Conservation (phyloP, 2,797 vertebrate genomes). For the Chaenodraco wilsoni region DNA sequence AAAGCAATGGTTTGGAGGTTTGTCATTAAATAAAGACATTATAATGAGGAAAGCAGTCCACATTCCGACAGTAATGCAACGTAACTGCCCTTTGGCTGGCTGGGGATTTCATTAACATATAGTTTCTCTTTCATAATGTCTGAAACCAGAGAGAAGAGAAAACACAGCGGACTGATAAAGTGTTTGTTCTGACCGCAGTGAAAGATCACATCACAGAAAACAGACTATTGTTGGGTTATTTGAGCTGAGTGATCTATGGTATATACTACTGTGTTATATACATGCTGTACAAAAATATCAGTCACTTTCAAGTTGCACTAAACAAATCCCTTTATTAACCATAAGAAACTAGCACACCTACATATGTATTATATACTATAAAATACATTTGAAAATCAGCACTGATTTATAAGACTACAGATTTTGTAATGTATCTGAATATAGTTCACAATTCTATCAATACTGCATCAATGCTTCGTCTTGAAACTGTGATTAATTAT, state of each 20-base stretch:
- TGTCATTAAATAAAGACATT: conserved; percentile 38
- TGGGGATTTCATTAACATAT: conserved; percentile 29
- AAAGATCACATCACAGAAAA: not conserved
- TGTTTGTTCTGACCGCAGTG: not conserved
- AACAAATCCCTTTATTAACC: not conserved
- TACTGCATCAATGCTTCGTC: too few species aligned
- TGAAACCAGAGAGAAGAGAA: not conserved
- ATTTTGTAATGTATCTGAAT: too few species aligned
- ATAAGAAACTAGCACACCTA: too few species aligned
- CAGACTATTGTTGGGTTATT: not conserved
- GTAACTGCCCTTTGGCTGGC: conserved; percentile 1
- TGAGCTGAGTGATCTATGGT: not conserved
- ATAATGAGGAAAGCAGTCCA: conserved; percentile 34
- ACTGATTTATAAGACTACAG: too few species aligned
- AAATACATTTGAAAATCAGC: too few species aligned
- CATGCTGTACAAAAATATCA: not conserved
- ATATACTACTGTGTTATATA: not conserved
- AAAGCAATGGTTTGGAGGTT: conserved; percentile 38
- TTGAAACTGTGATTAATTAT: too few species aligned
- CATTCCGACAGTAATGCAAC: conserved; percentile 4
- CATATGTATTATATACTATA: too few species aligned
- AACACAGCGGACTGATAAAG: not conserved
- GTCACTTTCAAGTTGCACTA: not conserved
- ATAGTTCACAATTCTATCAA: too few species aligned
- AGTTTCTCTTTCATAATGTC: not conserved